Base-by-base conservation (phyloP, 2,888 invertebrate genomes). In the Anarsia innoxiella region DNA sequence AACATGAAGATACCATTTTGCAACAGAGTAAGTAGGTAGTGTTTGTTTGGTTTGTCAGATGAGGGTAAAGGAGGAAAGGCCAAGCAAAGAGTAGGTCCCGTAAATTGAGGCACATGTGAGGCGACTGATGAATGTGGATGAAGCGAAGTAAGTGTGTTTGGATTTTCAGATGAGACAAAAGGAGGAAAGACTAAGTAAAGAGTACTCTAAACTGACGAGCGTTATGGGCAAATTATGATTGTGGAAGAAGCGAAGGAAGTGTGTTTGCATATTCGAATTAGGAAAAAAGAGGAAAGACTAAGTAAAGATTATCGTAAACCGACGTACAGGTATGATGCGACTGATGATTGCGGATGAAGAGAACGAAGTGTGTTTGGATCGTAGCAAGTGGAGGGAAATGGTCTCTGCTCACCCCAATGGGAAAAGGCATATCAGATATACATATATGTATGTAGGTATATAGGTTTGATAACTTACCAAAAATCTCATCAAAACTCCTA, bases 401-500 rank as follows among this genome's bases (percentile, higher is more conserved):
- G n/a, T n/a, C n/a, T n/a, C n/a, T n/a, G n/a, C n/a, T n/a, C n/a
- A n/a, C n/a, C n/a, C n/a, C n/a, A n/a, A n/a, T n/a, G n/a, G n/a
- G n/a, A n/a, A n/a, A n/a, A n/a, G n/a, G n/a, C n/a, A n/a, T n/a
- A n/a, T n/a, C n/a, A n/a, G n/a, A n/a, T n/a, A n/a, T n/a, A n/a
- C n/a, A n/a, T 25, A 25, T 3, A 25, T 9, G n/a, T 9, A 9
- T 3, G 6, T 19, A 5, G 19, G 19, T 19, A 5, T 6, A 25
- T 29, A 34, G 32, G 26, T 32, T 36, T 30, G 32, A 31, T 31
- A 15, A 45, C 49, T 35, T 45, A 74, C 76, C 63, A 35, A 53
- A 52, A 2, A 74, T 19, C 23, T 45, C 44, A 11, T 31, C 14
- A 8, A 40, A 4, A 1, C 37, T 30, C 30, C 33, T 40, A n/a